These are phyloP conservation scores for Samia ricini DNA, from an alignment of 1,140 invertebrate species.

Conservation along the genomic window DNA sequence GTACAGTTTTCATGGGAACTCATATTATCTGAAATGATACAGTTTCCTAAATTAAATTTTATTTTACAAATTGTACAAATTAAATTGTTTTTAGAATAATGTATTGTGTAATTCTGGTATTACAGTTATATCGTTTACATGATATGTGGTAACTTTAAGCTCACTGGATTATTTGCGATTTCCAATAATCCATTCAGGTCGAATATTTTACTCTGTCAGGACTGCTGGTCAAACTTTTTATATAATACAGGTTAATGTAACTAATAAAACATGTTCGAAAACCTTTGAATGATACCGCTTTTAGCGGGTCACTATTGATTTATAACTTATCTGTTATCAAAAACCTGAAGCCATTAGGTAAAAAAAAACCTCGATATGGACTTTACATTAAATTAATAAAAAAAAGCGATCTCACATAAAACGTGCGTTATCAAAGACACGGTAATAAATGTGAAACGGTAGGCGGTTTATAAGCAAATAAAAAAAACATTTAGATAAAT, in stretches of 20 bases:
- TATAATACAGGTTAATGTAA: neutral
- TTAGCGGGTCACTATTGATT: conserved; percentile 1
- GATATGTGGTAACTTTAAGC: no score
- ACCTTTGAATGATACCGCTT: neutral
- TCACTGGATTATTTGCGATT: no score
- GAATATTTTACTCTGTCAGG: neutral
- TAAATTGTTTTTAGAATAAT: no score
- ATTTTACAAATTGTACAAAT: no score
- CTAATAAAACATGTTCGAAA: neutral
- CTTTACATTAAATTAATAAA: conserved; percentile 1
- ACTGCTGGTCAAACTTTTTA: neutral
- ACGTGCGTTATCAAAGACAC: conserved; percentile 1
- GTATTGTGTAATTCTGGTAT: no score
- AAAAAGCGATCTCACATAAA: neutral
- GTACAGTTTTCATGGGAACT: no score
- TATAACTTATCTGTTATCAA: conserved; percentile 1
- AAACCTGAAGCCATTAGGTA: neutral
- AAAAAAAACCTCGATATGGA: neutral
- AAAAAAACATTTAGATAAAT: conserved; percentile 61
- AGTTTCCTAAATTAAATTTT: no score
- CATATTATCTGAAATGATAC: no score
- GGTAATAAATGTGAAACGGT: conserved; percentile 50
- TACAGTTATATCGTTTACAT: no score
- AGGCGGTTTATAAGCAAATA: conserved; percentile 50
- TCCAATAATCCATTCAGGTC: no score